Evolutionary conservation across 2,888 invertebrate species (phyloP).

Genomic region (Blera fallax): DNA sequence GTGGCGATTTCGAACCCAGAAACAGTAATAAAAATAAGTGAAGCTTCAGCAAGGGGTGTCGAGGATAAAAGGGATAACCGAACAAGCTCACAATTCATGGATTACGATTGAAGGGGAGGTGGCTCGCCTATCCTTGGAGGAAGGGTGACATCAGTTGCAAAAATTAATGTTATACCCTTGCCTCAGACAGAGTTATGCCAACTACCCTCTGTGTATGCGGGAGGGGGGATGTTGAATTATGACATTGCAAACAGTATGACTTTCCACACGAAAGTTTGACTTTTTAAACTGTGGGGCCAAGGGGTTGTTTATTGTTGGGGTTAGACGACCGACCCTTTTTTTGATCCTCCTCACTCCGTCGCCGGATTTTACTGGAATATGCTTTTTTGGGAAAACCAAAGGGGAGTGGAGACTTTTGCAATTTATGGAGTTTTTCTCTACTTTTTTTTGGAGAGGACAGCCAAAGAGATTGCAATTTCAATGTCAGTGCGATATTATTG

Average conservation of each 20-base stretch:
- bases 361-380: not conserved
- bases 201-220: not conserved
- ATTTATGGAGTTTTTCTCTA: conserved; percentile 27
- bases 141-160: conserved; percentile 54
- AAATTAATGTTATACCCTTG: conserved; percentile 55
- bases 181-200: conserved; percentile 13
- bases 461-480: conserved; percentile 29
- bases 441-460: not conserved
- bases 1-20: conserved; percentile 35
- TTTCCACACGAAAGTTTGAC: conserved; percentile 53
- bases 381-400: conserved; percentile 2
- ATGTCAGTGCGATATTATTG: conserved; percentile 41
- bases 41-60: conserved; percentile 20
- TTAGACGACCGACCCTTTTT: conserved; percentile 27
- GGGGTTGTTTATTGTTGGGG: not conserved
- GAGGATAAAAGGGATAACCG: conserved; percentile 13
- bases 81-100: conserved; percentile 18
- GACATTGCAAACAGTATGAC: conserved; percentile 55
- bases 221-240: conserved; percentile 56
- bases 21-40: conserved; percentile 52
- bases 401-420: conserved; percentile 48
- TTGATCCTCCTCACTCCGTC: not conserved
- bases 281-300: conserved; percentile 42
- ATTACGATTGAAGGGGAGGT: conserved; percentile 51
- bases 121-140: not conserved